Evolutionary conservation across 2,113 vertebrate species (phyloP).

Genomic region (Antennarius striatus): DNA sequence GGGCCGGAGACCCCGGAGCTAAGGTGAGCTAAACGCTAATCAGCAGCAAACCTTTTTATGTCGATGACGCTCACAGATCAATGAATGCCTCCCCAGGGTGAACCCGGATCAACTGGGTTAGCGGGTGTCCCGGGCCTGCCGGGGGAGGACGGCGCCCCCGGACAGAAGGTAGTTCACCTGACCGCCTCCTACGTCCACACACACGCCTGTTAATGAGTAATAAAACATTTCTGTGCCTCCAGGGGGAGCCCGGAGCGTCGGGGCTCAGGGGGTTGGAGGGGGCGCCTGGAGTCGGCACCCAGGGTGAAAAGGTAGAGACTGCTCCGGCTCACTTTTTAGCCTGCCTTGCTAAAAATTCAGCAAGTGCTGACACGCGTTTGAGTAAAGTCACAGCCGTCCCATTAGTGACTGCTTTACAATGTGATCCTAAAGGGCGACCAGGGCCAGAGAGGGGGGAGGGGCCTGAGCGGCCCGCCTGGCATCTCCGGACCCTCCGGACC

Average conservation of each 20-base stretch:
- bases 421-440: conserved; percentile 82
- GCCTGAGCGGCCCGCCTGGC: conserved; percentile 84
- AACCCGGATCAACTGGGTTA: conserved; percentile 81
- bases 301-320: conserved; percentile 85
- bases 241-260: conserved; percentile 85
- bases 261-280: conserved; percentile 86
- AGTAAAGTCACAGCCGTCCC: background rate
- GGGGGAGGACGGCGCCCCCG: conserved; percentile 85
- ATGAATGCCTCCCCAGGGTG: conserved; percentile 75
- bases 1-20: conserved; percentile 79
- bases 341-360: background rate
- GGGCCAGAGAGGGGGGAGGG: conserved; percentile 87
- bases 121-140: conserved; percentile 85
- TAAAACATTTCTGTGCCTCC: conserved; percentile 6
- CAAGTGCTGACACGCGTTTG: background rate
- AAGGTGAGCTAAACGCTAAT: conserved; percentile 71
- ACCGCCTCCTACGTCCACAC: background rate
- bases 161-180: conserved; percentile 80
- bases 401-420: conserved; percentile 24
- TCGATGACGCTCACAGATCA: background rate
- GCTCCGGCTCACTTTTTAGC: background rate
- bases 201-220: too few species aligned
- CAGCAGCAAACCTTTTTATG: background rate
- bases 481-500: conserved; percentile 84
- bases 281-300: conserved; percentile 81